Percentiles rank a stretch among this genome's conserved stretches.
Conservation (phyloP, 2,113 vertebrate species). For the Baryphthengus martii region DNA sequence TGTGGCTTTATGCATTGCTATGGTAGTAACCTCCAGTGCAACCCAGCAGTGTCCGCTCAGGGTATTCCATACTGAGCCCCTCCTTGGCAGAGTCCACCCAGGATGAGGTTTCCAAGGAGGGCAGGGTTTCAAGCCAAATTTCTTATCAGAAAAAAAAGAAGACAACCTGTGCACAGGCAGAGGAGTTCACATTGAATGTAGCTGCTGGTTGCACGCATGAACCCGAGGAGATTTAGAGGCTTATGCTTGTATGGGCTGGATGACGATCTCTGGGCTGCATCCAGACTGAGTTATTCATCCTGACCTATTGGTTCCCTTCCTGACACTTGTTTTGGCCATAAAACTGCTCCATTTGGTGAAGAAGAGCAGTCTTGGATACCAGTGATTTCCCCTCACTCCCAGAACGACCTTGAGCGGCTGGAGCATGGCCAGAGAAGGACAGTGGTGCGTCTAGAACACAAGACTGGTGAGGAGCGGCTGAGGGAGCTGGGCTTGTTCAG, state of each 20-base stretch:
- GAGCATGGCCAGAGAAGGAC: background rate
- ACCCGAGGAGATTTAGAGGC: background rate
- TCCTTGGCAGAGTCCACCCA: accelerated
- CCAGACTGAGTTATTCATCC: background rate
- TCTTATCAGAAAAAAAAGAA: background rate
- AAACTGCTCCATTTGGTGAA: background rate
- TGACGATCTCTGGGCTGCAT: background rate
- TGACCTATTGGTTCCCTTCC: background rate
- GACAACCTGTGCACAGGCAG: background rate
- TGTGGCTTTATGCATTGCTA: background rate
- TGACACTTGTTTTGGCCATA: background rate
- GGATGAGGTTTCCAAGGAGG: background rate
- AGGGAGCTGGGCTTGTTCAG: background rate
- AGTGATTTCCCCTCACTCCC: background rate
- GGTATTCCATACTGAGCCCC: background rate
- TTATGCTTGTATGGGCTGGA: background rate
- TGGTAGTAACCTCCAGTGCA: background rate
- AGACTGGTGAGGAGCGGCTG: background rate
- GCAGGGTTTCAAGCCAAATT: background rate
- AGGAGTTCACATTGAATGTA: background rate
- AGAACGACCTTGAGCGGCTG: background rate
- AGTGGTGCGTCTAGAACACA: background rate
- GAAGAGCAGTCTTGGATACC: background rate
- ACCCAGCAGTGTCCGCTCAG: background rate
- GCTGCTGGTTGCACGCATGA: background rate